phyloP scores from a whole-genome alignment of 2,888 invertebrate species.

The Eupithecia centaureata region DNA sequence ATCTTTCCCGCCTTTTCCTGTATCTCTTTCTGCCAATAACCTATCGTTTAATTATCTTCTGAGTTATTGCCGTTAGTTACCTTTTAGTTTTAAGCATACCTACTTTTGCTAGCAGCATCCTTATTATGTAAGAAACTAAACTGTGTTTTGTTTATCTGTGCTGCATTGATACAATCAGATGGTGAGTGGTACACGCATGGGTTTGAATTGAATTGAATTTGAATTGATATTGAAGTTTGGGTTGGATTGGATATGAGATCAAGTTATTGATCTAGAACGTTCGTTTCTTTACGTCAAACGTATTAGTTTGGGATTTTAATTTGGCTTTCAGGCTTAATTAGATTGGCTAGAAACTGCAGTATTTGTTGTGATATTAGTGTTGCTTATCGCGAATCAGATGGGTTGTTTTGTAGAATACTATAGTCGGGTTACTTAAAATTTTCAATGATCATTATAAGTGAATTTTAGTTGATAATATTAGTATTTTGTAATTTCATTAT shows the following conservation, averaged over 20 bases:
- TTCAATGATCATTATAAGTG: not conserved
- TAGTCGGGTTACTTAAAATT: not conserved
- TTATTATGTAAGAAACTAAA: not conserved
- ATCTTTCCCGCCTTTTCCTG: too few relatives aligned
- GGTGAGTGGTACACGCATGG: constrained; percentile 5
- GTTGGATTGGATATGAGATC: not conserved
- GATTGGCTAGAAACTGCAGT: not conserved
- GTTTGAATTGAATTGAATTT: not conserved
- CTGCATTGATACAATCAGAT: constrained; percentile 7
- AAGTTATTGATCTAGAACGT: not conserved
- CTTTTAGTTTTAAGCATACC: too few relatives aligned
- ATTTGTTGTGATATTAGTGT: too few relatives aligned
- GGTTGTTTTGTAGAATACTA: not conserved
- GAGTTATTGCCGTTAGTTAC: too few relatives aligned
- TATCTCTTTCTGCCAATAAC: too few relatives aligned
- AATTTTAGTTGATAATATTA: not conserved
- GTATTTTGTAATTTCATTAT: too few relatives aligned
- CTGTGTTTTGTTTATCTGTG: not conserved
- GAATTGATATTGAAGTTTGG: not conserved
- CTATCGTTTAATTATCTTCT: too few relatives aligned
- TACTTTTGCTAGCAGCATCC: too few relatives aligned
- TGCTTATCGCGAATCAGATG: not conserved
- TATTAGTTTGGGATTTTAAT: not conserved
- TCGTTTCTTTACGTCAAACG: constrained; percentile 1
- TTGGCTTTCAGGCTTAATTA: not conserved